phyloP scores from a whole-genome alignment of 2,113 vertebrate genomes.

The Anoplopoma fimbria region DNA sequence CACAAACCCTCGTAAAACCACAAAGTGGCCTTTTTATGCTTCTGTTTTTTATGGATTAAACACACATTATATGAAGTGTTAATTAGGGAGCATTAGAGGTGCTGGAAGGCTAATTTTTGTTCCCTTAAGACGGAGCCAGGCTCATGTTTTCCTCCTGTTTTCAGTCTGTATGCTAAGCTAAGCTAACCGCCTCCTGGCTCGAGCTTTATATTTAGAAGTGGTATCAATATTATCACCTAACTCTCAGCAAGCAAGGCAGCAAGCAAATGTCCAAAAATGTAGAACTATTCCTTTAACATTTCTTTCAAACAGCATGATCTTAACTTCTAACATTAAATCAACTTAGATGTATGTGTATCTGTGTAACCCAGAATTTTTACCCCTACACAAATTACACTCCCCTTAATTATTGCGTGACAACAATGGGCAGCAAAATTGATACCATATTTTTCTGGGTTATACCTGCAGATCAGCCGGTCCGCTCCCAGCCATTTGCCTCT shows the following conservation, averaged over 20 bases:
- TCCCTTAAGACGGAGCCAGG: not conserved
- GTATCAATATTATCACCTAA: not conserved
- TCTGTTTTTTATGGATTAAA: not conserved
- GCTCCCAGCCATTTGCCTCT: conserved; percentile 66
- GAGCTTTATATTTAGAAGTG: not conserved
- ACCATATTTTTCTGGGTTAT: conserved; percentile 43
- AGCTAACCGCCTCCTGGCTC: not conserved
- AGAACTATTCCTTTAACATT: not conserved
- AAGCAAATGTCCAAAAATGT: not conserved
- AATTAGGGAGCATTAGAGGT: not conserved
- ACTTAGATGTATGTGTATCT: not conserved
- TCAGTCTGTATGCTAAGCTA: not conserved
- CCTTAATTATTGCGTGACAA: conserved; percentile 41
- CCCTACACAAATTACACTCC: not conserved
- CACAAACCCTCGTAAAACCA: not conserved
- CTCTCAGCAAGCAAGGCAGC: not conserved
- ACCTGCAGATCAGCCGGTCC: conserved; percentile 55
- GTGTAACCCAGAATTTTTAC: not conserved
- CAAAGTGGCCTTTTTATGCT: not conserved
- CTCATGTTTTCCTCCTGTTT: not conserved
- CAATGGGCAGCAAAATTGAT: conserved; percentile 23
- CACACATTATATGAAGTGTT: not conserved
- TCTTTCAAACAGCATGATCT: not conserved
- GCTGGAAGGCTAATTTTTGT: not conserved
- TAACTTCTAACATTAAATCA: not conserved